Evolutionary conservation across 2,888 invertebrate species (phyloP), one percentile per base, ranked within the genome.

Genomic region (Dilophus febrilis): DNA sequence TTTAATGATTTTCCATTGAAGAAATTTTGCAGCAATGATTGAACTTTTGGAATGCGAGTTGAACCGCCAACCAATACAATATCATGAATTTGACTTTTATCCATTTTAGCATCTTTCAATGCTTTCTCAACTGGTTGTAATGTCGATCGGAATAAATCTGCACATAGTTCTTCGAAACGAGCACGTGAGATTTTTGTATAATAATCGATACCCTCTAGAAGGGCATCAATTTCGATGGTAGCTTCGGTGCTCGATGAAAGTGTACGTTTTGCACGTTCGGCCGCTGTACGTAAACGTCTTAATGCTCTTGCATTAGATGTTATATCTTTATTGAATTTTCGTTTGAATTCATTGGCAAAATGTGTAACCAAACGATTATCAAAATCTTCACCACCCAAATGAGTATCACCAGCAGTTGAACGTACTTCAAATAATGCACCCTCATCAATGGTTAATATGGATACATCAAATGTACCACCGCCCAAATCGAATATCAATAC

Each of bases 51-150:
- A 50, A 87, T 85, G 49, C 85, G 70, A 10, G 76, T 88, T 11
- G 85, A 86, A 6, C 86, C 87, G 37, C 86, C 87, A 22, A 86
- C 73, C 65, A 79, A 59, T 1, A 83, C 79, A 12, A 84, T 79
- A 48, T 78, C 78, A 30, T 79, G 65, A 47, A 88, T 77, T 49
- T 68, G 65, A 44, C 70, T 67, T 47, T 83, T 88, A 56, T 84
- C 81, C 56, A 87, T 61, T 55, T 80, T 79, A 30, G 85, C 81
- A 50, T 82, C 74, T 43, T 65, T 67, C 40, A 87, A 59, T 3
- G 85, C 72, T 53, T 74, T 79, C 57, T 87, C 86, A 3, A 88
- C 85, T 1, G 85, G 85, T 19, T 69, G 74, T 43, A 82, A 53
- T 0, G 79, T 79, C 31, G 66, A 64, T 37, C 74, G 63, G 48